A percentile compares a stretch with the other conserved stretches of the same genome.
Conservation (phyloP, 2,888 invertebrate species). For the Tribolium freemani region DNA sequence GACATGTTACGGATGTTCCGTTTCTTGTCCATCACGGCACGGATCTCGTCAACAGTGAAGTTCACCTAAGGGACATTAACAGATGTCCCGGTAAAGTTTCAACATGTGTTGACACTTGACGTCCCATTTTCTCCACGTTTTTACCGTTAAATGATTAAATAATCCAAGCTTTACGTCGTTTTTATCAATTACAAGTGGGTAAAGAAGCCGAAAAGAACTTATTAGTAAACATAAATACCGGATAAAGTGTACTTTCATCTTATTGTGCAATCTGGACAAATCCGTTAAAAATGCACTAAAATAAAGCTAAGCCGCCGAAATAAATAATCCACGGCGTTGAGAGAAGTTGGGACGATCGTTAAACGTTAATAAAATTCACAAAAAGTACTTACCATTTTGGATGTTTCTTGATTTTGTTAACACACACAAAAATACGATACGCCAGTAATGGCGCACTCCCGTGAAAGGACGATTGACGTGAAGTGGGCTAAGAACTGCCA, state of each 20-base stretch:
- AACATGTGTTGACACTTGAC: constrained; percentile 11
- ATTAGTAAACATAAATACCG: constrained; percentile 23
- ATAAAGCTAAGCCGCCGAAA: constrained; percentile 31
- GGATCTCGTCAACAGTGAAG: constrained; percentile 99
- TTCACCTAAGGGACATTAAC: constrained; percentile 84
- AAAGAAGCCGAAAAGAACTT: not conserved
- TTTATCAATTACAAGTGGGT: not conserved
- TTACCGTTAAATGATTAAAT: not conserved
- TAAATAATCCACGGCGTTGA: constrained; percentile 4
- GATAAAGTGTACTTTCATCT: constrained; percentile 57
- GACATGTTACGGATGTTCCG: constrained; percentile 99
- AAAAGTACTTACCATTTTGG: constrained; percentile 81
- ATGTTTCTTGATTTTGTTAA: constrained; percentile 85
- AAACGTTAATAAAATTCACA: constrained; percentile 29
- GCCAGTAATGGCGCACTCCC: constrained; percentile 91
- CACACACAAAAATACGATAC: constrained; percentile 83
- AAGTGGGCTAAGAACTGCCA: constrained; percentile 47
- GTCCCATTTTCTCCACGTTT: constrained; percentile 1
- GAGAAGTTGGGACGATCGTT: constrained; percentile 1
- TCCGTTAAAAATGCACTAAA: constrained; percentile 34
- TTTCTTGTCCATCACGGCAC: constrained; percentile 99
- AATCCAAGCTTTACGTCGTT: not conserved
- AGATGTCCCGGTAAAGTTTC: constrained; percentile 1
- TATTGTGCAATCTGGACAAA: constrained; percentile 65
- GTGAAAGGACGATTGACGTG: constrained; percentile 74